Evolutionary conservation across 2,888 invertebrate genomes (phyloP).

Genomic region (Temnothorax rugatulus): DNA sequence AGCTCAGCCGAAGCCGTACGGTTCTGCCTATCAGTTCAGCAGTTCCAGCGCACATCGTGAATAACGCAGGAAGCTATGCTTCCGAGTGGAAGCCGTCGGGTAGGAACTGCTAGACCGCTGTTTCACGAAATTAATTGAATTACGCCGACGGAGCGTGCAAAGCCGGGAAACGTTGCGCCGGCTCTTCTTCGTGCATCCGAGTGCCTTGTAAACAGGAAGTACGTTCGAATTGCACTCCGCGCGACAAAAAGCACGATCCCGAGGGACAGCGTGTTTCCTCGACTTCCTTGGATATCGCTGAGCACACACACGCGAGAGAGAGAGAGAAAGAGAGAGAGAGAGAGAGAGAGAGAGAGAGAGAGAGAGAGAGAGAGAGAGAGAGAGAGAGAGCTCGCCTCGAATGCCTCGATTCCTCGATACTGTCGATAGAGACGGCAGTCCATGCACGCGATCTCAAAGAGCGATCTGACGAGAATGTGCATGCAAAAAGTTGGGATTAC

Average conservation of each 20-base stretch:
- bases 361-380: no score
- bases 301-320: not conserved
- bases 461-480: constrained; percentile 13
- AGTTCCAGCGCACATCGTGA: constrained; percentile 27
- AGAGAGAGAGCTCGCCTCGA: no score
- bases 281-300: constrained; percentile 17
- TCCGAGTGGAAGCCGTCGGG: constrained; percentile 44
- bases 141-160: constrained; percentile 49
- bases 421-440: not conserved
- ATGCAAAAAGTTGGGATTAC: constrained; percentile 11
- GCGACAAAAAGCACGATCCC: constrained; percentile 44
- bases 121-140: constrained; percentile 70
- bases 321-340: not conserved
- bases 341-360: not conserved
- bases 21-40: constrained; percentile 36
- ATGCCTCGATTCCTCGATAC: not conserved
- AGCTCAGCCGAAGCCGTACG: constrained; percentile 37
- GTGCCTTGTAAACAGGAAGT: constrained; percentile 60
- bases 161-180: constrained; percentile 2
- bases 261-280: constrained; percentile 3
- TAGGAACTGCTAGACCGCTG: constrained; percentile 60
- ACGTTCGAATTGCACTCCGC: constrained; percentile 47
- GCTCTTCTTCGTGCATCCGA: constrained; percentile 39
- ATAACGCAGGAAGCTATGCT: constrained; percentile 63
- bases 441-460: constrained; percentile 24